Base-by-base conservation (phyloP, 2,113 vertebrate genomes). In the Indicator indicator region DNA sequence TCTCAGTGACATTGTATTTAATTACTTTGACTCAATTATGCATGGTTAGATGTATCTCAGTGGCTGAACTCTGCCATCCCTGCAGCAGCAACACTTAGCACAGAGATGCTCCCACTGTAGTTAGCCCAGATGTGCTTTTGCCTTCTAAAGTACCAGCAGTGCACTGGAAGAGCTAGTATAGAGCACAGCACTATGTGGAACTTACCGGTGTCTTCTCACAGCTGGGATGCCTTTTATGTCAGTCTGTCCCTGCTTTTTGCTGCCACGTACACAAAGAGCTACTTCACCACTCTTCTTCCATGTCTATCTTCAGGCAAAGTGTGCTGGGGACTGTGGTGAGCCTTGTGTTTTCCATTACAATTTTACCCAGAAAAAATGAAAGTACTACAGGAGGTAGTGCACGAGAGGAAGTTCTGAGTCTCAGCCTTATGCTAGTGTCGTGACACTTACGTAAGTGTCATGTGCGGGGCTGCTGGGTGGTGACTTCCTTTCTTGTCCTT, bases 361-460 rank as follows among this genome's bases (percentile, higher is more conserved):
- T 88, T 89, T 85, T 87, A 95, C 33, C 52, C 79, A 20, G 36
- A 21, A 73, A 88, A 90, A 90, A 1, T 8, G 64, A 89, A 81
- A 89, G 69, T n/a, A 3, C 67, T 16, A 6, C 1, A 3, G 42
- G 1, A 59, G 64, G 86, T 24, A 24, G 56, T 0, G 6, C 33
- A 6, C 3, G 0, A 28, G 77, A 69, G 96, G 96, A 97, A 97
- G 95, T 69, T 60, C n/a, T 94, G 88, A 93, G 50, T 44, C 40
- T 84, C 79, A 38, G 50, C 56, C 60, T 94, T 88, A 94, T 77
- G 2, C 83, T 79, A 36, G 36, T 36, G 36, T 36, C 36, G 36
- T 36, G 36, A 36, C 36, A 36, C 36, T 36, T 36, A 79, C 69
- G 91, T 91, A 23, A 69, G 19, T 13, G 68, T 87, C 96, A 81